Conservation (phyloP, 37 sponge, comb jelly and placozoan species). For the Dysidea cf. avara region DNA sequence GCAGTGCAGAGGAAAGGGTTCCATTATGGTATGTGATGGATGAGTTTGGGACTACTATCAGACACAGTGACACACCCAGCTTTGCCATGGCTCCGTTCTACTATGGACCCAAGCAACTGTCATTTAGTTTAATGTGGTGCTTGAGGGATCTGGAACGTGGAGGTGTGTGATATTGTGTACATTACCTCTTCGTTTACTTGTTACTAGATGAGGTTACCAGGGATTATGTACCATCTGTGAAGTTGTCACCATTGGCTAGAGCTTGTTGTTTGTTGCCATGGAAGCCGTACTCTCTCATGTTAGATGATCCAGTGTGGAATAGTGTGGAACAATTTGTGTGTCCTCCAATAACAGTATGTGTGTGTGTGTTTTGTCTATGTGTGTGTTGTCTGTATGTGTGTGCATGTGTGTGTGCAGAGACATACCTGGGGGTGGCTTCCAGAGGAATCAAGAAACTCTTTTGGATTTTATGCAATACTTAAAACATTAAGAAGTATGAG, state of each 20-base stretch:
- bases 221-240: conserved; percentile 31
- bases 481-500: no score
- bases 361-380: conserved; percentile 14
- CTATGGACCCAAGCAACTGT: conserved; percentile 58
- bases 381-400: conserved; percentile 1
- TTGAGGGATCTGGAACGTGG: conserved; percentile 49
- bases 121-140: conserved; percentile 82
- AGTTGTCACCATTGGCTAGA: conserved; percentile 18
- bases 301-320: conserved; percentile 55
- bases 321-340: conserved; percentile 9
- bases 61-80: conserved; percentile 68
- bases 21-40: conserved; percentile 95
- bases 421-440: no score
- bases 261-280: conserved; percentile 58
- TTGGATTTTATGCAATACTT: no score
- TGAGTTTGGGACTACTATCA: conserved; percentile 71
- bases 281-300: conserved; percentile 35
- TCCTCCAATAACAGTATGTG: conserved; percentile 13
- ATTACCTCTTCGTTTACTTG: not conserved
- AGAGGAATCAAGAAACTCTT: no score
- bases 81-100: conserved; percentile 84
- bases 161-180: conserved; percentile 30
- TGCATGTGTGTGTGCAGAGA: conserved; percentile 1
- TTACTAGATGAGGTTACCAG: conserved; percentile 55
- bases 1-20: conserved; percentile 33